Evolutionary conservation across 2,888 invertebrate species (phyloP).

Genomic region (Ditylenchus weischeri): DNA sequence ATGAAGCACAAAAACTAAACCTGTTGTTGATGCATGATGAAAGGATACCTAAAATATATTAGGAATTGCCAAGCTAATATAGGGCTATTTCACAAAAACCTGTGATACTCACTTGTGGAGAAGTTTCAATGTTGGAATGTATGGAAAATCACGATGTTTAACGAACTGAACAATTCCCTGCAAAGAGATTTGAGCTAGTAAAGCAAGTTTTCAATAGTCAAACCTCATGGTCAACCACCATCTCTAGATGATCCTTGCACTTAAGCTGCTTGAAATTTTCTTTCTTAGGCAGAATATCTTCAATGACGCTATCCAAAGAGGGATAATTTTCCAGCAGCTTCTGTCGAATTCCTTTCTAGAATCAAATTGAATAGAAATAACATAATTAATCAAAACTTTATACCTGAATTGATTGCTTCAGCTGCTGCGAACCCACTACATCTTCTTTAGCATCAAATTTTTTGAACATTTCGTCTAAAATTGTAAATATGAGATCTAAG

Average conservation of each 20-base stretch:
- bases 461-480: constrained; percentile 55
- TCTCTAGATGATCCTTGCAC: constrained; percentile 65
- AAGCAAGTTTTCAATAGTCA: too few species aligned
- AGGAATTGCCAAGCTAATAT: too few species aligned
- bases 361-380: neutral
- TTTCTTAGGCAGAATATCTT: constrained; percentile 86
- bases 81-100: too few species aligned
- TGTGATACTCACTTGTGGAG: constrained; percentile 71
- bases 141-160: constrained; percentile 90
- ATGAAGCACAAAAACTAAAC: constrained; percentile 30
- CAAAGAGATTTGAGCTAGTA: too few species aligned
- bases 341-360: constrained; percentile 53
- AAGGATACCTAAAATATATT: constrained; percentile 62
- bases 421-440: constrained; percentile 89
- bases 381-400: neutral
- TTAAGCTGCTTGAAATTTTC: constrained; percentile 66
- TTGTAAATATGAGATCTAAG: too few species aligned
- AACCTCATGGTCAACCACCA: constrained; percentile 78
- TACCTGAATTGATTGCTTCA: constrained; percentile 90
- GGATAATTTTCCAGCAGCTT: constrained; percentile 57
- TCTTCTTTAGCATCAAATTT: constrained; percentile 97
- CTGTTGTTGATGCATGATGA: constrained; percentile 58
- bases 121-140: constrained; percentile 89
- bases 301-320: constrained; percentile 69
- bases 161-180: constrained; percentile 69